Base-by-base conservation (phyloP, 2,888 invertebrate species). In the Hanleya hanleyi region DNA sequence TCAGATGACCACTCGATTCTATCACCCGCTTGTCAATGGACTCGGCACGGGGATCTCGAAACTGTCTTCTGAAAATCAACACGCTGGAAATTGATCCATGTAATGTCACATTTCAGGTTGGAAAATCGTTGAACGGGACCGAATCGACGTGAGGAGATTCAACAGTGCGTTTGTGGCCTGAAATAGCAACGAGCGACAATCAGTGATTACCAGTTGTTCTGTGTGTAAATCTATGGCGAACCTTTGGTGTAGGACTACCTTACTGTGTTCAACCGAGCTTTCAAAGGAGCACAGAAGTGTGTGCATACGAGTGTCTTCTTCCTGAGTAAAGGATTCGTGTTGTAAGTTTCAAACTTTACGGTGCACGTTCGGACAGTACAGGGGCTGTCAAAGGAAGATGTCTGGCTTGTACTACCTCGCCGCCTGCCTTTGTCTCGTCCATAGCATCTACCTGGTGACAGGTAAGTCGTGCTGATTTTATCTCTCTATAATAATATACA, bases 91-190 rank as follows among this genome's bases (percentile, higher is more conserved):
- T 29, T 57, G 57, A 57, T 57, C 22, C 29, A 22, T 57, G 22
- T 57, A 57, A 57, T 57, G 57, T 57, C 57, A 57, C 29, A 57
- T 57, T 57, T 22, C 57, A 57, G 57, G 57, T 29, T 57, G 22
- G 57, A 57, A 57, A n/a, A 57, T 29, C 57, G 22, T 22, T 57
- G 57, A 29, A 57, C 32, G 57, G 57, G 57, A 32, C 29, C 29
- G 32, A 57, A 57, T 22, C 15, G 57, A 57, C 22, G n/a, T n/a
- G 57, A 57, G 22, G 18, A n/a, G 47, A 47, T 26, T 57, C 57
- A 57, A 57, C 57, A 57, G 57, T 57, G 57, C 29, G 57, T 22
- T 22, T 57, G 18, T 18, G 22, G 57, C 15, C 57, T 57, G 12
- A 57, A 29, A 32, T 15, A 57, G 57, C 57, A 57, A 57, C 57